Base-by-base conservation (phyloP, 2,113 vertebrate species). In the Xyrauchen texanus region DNA sequence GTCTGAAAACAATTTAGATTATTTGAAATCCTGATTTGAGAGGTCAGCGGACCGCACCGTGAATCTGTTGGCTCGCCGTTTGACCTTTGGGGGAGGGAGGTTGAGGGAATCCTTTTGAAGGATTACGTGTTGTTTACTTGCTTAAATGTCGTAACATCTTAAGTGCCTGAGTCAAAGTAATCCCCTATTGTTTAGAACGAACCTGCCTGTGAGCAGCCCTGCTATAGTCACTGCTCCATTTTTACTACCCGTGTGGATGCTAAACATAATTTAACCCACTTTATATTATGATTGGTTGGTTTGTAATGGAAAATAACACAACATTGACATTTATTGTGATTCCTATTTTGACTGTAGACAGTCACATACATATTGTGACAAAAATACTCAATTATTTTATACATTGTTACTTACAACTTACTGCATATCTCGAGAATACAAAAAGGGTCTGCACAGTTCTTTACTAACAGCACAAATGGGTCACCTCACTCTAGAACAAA, bases 151-250 rank as follows among this genome's bases (percentile, higher is more conserved):
- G 79, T 88, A 87, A 88, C 79, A 85, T 79, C 7, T 80, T 90
- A 88, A 91, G 83, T 88, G 83, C 68, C 83, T 78, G 44, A 42
- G 77, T 73, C 81, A 84, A 83, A 0, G 46, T 90, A 88, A 92
- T 90, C 89, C 86, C 72, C 47, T 16, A 0, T 66, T 55, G 82
- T 75, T 87, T 89, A 21, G 77, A 90, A 90, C 90, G 90, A 90
- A 86, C 88, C 82, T 81, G 67, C 13, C 78, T 55, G 62, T 61
- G 47, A 73, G 82, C 60, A 52, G 60, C 45, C 34, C 13, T 63
- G 5, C 15, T 10, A 8, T 77, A 76, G 72, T 12, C 21, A 7
- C 13, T 45, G 21, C 44, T 46, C 11, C 10, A 55, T 8, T 5
- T 58, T 12, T 60, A 52, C 51, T 34, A 61, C 9, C 34, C 11